Evolutionary conservation across 2,113 vertebrate species (phyloP).

Genomic region (Egretta garzetta): DNA sequence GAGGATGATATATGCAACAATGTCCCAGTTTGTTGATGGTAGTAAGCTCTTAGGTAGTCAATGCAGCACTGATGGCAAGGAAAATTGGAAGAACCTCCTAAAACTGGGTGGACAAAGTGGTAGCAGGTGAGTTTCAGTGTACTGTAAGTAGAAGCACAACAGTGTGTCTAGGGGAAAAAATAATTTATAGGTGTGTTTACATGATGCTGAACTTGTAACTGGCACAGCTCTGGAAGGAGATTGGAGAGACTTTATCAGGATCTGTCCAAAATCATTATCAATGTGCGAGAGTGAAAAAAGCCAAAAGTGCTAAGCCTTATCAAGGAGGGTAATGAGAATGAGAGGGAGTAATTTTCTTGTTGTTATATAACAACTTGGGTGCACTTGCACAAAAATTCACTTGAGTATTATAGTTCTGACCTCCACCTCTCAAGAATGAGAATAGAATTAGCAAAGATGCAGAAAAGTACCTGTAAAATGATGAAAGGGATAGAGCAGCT

Average conservation of each 20-base stretch:
- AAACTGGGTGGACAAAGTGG: background rate
- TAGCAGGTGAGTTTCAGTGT: background rate
- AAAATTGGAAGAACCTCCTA: background rate
- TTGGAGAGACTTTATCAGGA: background rate
- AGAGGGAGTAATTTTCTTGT: background rate
- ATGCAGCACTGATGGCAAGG: background rate
- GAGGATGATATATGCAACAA: background rate
- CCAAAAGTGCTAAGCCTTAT: background rate
- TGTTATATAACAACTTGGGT: background rate
- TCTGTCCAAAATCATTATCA: background rate
- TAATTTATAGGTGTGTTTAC: background rate
- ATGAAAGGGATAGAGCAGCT: background rate
- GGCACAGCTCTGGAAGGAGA: background rate
- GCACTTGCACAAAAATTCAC: background rate
- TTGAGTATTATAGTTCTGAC: background rate
- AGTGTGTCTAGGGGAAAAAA: background rate
- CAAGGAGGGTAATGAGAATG: background rate
- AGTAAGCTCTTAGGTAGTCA: background rate
- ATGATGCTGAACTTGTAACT: background rate
- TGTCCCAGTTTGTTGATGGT: background rate
- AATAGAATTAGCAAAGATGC: background rate
- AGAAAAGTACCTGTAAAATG: background rate
- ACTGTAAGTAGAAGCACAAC: background rate
- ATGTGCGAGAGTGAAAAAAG: background rate
- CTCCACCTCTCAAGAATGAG: background rate